phyloP scores from a whole-genome alignment of 2,113 vertebrate genomes.

The Hippocampus zosterae region DNA sequence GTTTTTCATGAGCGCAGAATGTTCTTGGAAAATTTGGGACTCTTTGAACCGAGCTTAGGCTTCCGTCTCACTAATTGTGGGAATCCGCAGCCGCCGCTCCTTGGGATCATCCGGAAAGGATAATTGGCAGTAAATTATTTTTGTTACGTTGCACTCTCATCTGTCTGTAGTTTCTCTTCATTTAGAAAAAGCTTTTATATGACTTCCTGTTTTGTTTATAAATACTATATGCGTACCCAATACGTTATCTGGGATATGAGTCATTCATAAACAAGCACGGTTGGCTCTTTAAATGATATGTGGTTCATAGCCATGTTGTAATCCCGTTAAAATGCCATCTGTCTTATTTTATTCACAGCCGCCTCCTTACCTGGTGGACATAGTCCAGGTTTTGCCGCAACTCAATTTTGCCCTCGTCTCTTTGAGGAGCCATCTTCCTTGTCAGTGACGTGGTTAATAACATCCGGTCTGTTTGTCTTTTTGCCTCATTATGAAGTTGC shows the following conservation, averaged over 20 bases:
- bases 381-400: slow-evolving; percentile 40
- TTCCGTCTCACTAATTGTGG: no score
- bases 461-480: background rate
- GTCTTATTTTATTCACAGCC: slow-evolving; percentile 14
- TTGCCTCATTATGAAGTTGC: slow-evolving; percentile 6
- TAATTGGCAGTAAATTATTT: no score
- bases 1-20: no score
- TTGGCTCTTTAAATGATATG: background rate
- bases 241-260: background rate
- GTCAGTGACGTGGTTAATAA: slow-evolving; percentile 24
- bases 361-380: slow-evolving; percentile 13
- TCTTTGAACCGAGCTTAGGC: no score
- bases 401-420: slow-evolving; percentile 20
- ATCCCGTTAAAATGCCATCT: slow-evolving; percentile 19
- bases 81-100: no score
- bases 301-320: slow-evolving; percentile 7
- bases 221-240: background rate
- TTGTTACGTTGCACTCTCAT: no score
- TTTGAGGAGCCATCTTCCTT: slow-evolving; percentile 5
- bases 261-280: background rate
- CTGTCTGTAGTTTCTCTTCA: no score
- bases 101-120: no score
- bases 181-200: background rate
- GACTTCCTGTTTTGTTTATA: background rate
- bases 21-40: no score